A percentile compares a stretch with the other conserved stretches of the same genome.
phyloP scores from a whole-genome alignment of 2,797 vertebrate species.

The Danio jaintianensis region DNA sequence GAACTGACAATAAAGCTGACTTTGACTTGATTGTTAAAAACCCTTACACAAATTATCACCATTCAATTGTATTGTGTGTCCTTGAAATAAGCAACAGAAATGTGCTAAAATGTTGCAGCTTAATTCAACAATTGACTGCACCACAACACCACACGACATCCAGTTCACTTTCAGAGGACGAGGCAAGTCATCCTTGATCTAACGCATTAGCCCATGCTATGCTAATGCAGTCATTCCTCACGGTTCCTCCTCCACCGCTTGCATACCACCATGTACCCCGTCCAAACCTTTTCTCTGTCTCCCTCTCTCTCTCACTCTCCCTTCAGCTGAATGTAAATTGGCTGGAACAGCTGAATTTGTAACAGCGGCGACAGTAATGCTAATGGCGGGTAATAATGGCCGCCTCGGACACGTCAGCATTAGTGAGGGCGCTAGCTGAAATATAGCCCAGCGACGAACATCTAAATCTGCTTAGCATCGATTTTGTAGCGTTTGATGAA shows the following conservation, averaged over 20 bases:
- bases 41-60: background rate
- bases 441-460: conserved; percentile 60
- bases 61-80: background rate
- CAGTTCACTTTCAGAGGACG: background rate
- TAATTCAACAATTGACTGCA: background rate
- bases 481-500: conserved; percentile 65
- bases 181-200: background rate
- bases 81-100: background rate
- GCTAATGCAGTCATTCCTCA: conserved; percentile 17
- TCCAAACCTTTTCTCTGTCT: conserved; percentile 10
- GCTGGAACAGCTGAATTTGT: conserved; percentile 62
- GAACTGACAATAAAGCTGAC: no score
- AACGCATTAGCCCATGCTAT: background rate
- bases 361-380: conserved; percentile 61
- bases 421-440: conserved; percentile 60
- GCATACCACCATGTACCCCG: conserved; percentile 2
- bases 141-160: background rate
- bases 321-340: conserved; percentile 58
- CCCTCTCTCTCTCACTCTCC: conserved; percentile 21
- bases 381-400: conserved; percentile 64
- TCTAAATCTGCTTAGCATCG: conserved; percentile 67
- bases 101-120: no score
- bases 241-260: conserved; percentile 7
- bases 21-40: no score
- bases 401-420: conserved; percentile 62